These are phyloP conservation scores for Rhogogaster chlorosoma DNA, from an alignment of 2,888 invertebrate genomes.

Conservation along the genomic window DNA sequence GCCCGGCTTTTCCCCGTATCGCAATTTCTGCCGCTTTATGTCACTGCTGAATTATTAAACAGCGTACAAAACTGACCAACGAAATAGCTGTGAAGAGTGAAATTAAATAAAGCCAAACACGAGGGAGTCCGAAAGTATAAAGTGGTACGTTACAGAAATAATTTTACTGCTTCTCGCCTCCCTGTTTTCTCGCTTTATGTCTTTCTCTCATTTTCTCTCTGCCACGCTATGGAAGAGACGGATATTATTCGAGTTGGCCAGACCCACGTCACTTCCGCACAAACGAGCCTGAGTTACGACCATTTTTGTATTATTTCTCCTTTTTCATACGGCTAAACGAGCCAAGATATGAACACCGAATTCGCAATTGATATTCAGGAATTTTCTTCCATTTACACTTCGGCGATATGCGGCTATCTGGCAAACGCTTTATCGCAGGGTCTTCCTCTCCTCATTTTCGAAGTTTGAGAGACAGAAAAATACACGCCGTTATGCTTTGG, in stretches of 20 bases:
- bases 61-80: not conserved
- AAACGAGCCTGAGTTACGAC: conserved; percentile 15
- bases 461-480: not conserved
- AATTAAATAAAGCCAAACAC: conserved; percentile 12
- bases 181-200: not conserved
- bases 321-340: not conserved
- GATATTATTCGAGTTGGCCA: conserved; percentile 27
- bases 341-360: not conserved
- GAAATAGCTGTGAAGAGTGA: not conserved
- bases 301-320: conserved; percentile 23
- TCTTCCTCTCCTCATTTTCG: not conserved
- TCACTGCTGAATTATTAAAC: conserved; percentile 1
- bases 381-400: conserved; percentile 13
- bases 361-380: not conserved
- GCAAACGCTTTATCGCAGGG: not conserved
- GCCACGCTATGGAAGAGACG: not conserved
- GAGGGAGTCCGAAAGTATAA: not conserved
- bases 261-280: conserved; percentile 12
- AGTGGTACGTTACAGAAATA: conserved; percentile 7
- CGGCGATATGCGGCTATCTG: not conserved
- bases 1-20: not conserved
- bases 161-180: not conserved
- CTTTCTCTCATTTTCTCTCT: not conserved
- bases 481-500: not conserved
- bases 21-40: not conserved